Evolutionary conservation across 2,797 vertebrate species (phyloP).

Genomic region (Loriculus beryllinus): DNA sequence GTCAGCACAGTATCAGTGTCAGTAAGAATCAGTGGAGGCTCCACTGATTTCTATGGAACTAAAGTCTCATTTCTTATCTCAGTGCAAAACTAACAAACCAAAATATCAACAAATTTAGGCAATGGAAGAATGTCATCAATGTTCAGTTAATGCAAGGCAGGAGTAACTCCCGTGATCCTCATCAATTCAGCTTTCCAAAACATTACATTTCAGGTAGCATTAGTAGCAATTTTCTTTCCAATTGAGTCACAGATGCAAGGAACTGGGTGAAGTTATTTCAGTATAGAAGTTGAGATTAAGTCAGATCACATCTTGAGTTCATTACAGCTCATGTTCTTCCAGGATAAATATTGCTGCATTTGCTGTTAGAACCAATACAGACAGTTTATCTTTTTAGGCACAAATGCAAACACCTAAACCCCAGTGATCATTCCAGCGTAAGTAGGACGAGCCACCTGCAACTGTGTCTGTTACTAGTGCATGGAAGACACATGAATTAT

Average conservation of each 20-base stretch:
- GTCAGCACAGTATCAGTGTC: not conserved
- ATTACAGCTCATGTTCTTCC: not conserved
- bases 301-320: not conserved
- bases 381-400: not conserved
- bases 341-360: not conserved
- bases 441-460: not conserved
- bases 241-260: not conserved
- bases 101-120: not conserved
- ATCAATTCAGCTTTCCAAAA: not conserved
- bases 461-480: not conserved
- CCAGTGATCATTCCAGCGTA: not conserved
- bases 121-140: not conserved
- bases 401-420: not conserved
- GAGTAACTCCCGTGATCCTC: not conserved
- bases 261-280: not conserved
- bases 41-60: not conserved
- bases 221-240: not conserved
- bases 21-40: not conserved
- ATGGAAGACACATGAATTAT: accelerated
- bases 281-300: not conserved
- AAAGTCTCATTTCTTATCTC: not conserved
- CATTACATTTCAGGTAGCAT: not conserved
- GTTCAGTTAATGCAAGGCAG: not conserved
- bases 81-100: not conserved
- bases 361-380: not conserved